A percentile compares a stretch with the other conserved stretches of the same genome.
These are phyloP conservation scores for Sialia sialis DNA, from an alignment of 2,113 vertebrate genomes.

Conservation along the genomic window DNA sequence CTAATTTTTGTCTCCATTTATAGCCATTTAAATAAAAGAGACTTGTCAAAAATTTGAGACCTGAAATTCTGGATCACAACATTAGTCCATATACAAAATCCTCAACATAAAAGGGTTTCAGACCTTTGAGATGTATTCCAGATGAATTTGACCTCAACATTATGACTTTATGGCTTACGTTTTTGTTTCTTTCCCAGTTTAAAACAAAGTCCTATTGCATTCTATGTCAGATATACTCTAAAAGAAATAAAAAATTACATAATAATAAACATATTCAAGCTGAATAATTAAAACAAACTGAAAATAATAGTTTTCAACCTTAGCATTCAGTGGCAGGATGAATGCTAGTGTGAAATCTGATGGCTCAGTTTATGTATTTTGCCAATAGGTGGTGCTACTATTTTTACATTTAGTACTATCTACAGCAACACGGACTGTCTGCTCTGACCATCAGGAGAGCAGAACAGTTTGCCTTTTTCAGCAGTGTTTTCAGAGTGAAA, in stretches of 20 bases:
- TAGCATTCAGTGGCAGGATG: not conserved
- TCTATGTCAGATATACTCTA: not conserved
- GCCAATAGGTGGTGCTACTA: slow-evolving; percentile 55
- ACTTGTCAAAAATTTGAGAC: not conserved
- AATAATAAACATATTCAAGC: not conserved
- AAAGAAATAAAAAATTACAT: not conserved
- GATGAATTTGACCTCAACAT: not conserved
- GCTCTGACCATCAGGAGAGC: not conserved
- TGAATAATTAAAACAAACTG: not conserved
- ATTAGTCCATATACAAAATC: not conserved
- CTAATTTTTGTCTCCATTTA: not conserved
- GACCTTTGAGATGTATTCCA: not conserved
- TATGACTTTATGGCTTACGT: not conserved
- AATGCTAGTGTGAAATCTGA: not conserved
- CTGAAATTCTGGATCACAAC: not conserved
- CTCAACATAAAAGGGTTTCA: not conserved
- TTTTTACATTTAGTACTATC: slow-evolving; percentile 21
- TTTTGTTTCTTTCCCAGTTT: not conserved
- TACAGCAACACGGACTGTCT: not conserved
- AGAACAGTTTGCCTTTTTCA: not conserved
- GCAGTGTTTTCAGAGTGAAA: not conserved
- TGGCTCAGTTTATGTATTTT: slow-evolving; percentile 13
- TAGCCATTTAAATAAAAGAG: not conserved
- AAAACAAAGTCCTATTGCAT: not conserved
- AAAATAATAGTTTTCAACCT: not conserved